These are phyloP conservation scores for Corydoras sp. DNA, from an alignment of 2,113 vertebrate species.

Conservation along the genomic window DNA sequence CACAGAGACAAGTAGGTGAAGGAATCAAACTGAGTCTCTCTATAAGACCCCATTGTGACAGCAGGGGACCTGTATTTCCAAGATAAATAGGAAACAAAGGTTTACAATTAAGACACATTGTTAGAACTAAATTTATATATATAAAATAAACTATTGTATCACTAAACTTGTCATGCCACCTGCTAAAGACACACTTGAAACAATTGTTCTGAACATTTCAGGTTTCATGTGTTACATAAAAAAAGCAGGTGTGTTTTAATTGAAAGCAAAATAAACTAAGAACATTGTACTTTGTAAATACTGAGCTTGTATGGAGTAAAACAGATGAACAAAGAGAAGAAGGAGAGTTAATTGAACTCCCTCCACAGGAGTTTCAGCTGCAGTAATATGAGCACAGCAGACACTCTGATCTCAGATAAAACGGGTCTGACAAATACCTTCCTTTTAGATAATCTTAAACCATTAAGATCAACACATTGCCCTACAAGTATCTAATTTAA, in stretches of 20 bases:
- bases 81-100: no score
- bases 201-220: no score
- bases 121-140: neutral
- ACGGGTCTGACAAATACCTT: constrained; percentile 4
- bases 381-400: constrained; percentile 19
- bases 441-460: constrained; percentile 10
- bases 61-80: constrained; percentile 22
- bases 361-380: constrained; percentile 22
- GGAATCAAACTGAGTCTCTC: constrained; percentile 16
- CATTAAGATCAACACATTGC: constrained; percentile 5
- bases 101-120: no score
- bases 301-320: neutral
- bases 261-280: neutral
- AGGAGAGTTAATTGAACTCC: neutral
- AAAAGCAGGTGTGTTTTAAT: neutral
- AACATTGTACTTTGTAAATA: neutral
- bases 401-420: constrained; percentile 2
- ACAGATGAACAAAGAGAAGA: neutral
- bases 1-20: constrained; percentile 25
- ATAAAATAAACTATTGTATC: neutral
- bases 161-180: neutral
- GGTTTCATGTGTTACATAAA: neutral
- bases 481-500: constrained; percentile 9
- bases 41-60: constrained; percentile 25
- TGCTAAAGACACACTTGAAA: no score